These are phyloP conservation scores for Graptemys geographica DNA, from an alignment of 2,797 vertebrate genomes.

Conservation along the genomic window DNA sequence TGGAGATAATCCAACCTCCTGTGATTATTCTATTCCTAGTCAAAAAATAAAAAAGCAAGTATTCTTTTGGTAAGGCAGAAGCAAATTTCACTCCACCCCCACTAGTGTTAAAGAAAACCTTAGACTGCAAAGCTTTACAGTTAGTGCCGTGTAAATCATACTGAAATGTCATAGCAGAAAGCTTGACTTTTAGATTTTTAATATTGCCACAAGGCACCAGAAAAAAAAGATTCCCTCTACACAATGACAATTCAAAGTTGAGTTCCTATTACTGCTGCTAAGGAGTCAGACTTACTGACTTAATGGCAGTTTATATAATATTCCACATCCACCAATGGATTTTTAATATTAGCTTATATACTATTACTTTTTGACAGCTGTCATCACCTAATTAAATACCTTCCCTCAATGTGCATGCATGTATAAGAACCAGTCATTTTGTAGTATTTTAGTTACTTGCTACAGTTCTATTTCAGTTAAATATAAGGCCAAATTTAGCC, in stretches of 20 bases:
- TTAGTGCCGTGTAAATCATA: not conserved
- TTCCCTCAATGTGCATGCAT: not conserved
- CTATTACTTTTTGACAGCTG: not conserved
- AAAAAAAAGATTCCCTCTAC: not conserved
- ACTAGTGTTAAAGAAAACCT: not conserved
- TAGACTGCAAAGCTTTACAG: not conserved
- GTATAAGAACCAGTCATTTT: not conserved
- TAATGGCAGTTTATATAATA: not conserved
- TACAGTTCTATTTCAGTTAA: not conserved
- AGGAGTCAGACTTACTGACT: not conserved
- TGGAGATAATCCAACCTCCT: not conserved
- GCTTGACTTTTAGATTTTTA: not conserved
- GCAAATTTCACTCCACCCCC: not conserved
- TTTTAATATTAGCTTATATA: not conserved
- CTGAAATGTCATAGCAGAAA: not conserved
- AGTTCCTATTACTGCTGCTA: not conserved
- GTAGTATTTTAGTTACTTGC: not conserved
- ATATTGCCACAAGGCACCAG: not conserved
- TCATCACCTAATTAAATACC: not conserved
- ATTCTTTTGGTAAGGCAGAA: not conserved
- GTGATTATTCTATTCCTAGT: not conserved
- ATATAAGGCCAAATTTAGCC: not conserved
- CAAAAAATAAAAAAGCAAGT: not conserved
- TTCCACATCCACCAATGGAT: not conserved
- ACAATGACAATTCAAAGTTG: not conserved